Evolutionary conservation across 2,113 vertebrate species (phyloP), one percentile per base, ranked within the genome.

Genomic region (Chionis minor): DNA sequence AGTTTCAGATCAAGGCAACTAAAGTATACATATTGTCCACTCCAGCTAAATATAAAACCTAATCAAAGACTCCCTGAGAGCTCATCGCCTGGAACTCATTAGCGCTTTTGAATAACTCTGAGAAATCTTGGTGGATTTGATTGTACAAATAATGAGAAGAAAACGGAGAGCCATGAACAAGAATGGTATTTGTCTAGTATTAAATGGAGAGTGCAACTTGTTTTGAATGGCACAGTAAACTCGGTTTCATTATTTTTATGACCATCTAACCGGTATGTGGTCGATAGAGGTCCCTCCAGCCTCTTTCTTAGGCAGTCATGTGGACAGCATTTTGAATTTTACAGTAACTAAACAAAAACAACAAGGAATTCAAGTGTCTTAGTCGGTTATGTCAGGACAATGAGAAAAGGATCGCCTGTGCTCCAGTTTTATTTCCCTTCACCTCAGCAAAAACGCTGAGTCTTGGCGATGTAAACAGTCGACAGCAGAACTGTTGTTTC

Each of bases 331-430:
- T 98, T 97, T 86, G 97, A 94, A 73, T 97, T 95, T 88, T 97
- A 98, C 96, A 97, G 97, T 97, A 96, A 79, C 92, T 95, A 85
- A 79, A 92, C 93, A 95, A 86, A 96, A 96, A 84, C 78, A 97
- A 98, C 95, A 98, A 98, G 97, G 93, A 96, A 96, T 91, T 81
- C 70, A 97, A 96, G 96, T 97, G 97, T 98, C 98, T 94, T 74
- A 91, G 97, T 97, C 92, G 66, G 97, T 98, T 98, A 96, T 28
- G 92, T 49, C 6, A 82, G 92, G 96, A 98, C 98, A 98, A 98
- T 94, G 90, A 96, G 97, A 92, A 94, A 94, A 83, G 86, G 54
- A 79, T 84, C 28, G 83, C 78, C 82, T 77, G 82, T 56, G 96
- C 81, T 71, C 75, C 83, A 72, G 42, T 84, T 88, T 21, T 73